Evolutionary conservation across 2,113 vertebrate species (phyloP).

Genomic region (Grantiella picta): DNA sequence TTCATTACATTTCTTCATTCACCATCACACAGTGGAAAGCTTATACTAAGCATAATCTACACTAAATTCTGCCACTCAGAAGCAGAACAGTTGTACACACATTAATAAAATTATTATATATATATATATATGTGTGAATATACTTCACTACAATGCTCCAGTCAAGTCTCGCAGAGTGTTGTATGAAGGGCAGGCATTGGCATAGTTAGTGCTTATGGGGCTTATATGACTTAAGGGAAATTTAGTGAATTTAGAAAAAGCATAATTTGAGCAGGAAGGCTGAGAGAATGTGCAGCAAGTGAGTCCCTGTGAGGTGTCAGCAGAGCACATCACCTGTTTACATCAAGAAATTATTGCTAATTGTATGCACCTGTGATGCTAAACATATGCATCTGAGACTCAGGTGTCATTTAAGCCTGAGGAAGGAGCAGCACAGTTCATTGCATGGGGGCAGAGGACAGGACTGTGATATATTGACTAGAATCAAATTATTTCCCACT

Average conservation of each 20-base stretch:
- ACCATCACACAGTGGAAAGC: neutral
- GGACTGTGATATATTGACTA: neutral
- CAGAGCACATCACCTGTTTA: neutral
- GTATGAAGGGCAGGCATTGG: neutral
- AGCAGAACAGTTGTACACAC: neutral
- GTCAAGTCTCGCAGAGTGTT: neutral
- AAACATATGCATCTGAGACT: neutral
- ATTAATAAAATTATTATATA: neutral
- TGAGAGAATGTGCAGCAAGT: neutral
- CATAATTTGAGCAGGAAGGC: neutral
- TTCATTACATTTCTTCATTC: conserved; percentile 49
- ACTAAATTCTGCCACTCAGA: conserved; percentile 16
- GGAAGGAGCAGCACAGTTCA: neutral
- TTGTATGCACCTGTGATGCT: neutral
- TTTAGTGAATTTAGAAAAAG: neutral
- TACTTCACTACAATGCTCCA: neutral
- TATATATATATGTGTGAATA: neutral
- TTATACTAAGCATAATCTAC: conserved; percentile 10
- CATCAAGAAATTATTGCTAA: neutral
- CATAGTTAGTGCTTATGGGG: neutral
- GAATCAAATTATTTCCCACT: neutral
- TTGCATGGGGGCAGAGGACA: neutral
- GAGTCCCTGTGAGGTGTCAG: neutral
- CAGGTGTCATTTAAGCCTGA: neutral
- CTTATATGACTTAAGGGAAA: neutral